Conservation (phyloP, 2,797 vertebrate genomes). For the Buceros bicornis region DNA sequence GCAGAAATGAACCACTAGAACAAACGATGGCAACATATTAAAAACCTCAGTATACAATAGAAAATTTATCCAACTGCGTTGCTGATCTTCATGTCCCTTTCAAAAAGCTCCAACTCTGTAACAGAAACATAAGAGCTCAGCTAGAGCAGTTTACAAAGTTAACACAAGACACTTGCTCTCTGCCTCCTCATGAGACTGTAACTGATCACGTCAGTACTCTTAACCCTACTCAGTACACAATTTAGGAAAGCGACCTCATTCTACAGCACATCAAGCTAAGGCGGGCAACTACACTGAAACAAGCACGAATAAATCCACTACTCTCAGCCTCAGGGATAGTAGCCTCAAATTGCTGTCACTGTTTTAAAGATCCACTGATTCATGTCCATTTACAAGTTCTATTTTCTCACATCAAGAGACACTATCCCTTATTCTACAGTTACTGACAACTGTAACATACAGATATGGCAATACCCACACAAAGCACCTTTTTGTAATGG, state of each 20-base stretch:
- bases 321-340: not conserved
- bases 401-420: not conserved
- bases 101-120: not conserved
- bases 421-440: not conserved
- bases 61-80: not conserved
- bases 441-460: not conserved
- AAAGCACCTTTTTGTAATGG: not conserved
- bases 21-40: not conserved
- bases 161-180: not conserved
- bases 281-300: not conserved
- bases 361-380: not conserved
- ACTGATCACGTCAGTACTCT: not conserved
- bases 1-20: not conserved
- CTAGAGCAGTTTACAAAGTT: not conserved
- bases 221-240: not conserved
- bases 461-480: not conserved
- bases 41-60: fast-evolving
- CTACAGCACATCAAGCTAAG: not conserved
- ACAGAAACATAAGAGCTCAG: not conserved
- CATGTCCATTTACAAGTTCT: not conserved
- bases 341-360: not conserved
- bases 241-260: not conserved
- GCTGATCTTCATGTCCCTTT: not conserved
- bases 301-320: not conserved
- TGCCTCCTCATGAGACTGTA: not conserved